Evolutionary conservation across 1,140 invertebrate genomes (phyloP), one percentile per base, ranked within the genome.

Genomic region (Hylaeus volcanicus): DNA sequence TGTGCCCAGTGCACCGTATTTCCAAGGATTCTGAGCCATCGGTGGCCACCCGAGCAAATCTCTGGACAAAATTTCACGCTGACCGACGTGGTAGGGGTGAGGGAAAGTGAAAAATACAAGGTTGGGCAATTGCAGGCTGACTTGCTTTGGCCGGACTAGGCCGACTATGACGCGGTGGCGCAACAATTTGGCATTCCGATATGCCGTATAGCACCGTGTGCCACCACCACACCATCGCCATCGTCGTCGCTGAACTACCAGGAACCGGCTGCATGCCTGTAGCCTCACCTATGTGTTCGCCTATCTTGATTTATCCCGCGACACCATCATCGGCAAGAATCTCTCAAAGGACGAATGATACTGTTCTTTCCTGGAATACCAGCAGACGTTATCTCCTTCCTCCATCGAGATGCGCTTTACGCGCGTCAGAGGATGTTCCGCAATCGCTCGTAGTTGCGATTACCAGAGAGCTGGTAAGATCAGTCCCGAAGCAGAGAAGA

Each of bases 141-240:
- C 84, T 88, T 81, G 86, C 84, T 87, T 86, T 87, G 68, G 85
- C 85, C 76, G 87, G 87, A 90, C 86, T 86, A 86, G 86, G 84
- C 80, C 87, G 75, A 85, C 88, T 87, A 85, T 79, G 74, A 74
- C 64, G 53, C 63, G 82, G 84, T 93, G 91, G 89, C 89, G 92
- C 91, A 93, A 93, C 83, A 91, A 92, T 93, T 93, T 91, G 92
- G 89, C 89, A 93, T 93, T 93, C 91, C 91, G 77, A 88, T 91
- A 83, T 86, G 73, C 76, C 71, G 11, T 80, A 77, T 45, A 71
- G 39, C n/a, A 71, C 43, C 1, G 66, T 26, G 15, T 80, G n/a
- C 69, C 58, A 74, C 81, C 48, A 74, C 63, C 66, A 76, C 56
- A 69, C 45, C 51, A 69, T 39, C 72, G 48, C 68, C 48, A 71